Conservation (phyloP, 2,888 invertebrate species). For the Yponomeuta plumbellus region DNA sequence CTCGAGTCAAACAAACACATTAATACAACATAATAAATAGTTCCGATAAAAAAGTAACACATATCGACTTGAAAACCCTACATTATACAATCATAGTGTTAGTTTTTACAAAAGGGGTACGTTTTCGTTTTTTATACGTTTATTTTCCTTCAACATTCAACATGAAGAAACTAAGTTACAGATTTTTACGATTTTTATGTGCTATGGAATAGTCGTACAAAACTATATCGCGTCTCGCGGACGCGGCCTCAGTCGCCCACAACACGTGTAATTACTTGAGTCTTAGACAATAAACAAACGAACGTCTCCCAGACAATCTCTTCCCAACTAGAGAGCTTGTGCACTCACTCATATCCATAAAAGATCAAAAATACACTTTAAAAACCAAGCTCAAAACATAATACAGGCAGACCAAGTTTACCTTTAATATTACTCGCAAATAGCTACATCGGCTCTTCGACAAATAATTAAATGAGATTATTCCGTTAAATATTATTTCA, state of each 20-base stretch:
- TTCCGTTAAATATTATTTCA: neutral
- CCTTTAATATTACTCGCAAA: neutral
- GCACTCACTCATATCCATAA: neutral
- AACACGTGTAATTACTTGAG: neutral
- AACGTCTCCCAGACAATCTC: neutral
- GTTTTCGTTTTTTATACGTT: conserved; percentile 58
- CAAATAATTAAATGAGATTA: neutral
- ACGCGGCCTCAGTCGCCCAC: neutral
- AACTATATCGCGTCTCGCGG: neutral
- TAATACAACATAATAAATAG: conserved; percentile 59
- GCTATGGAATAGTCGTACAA: conserved; percentile 3
- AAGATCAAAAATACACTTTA: conserved; percentile 2
- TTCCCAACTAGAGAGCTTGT: neutral
- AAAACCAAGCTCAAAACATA: neutral
- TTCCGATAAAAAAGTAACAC: conserved; percentile 40
- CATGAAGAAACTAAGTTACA: conserved; percentile 32
- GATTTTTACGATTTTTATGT: conserved; percentile 59
- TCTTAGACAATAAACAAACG: neutral
- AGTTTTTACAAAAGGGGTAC: conserved; percentile 48
- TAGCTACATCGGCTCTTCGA: neutral
- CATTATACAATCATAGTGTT: conserved; percentile 35
- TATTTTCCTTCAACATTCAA: neutral
- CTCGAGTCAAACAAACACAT: conserved; percentile 33
- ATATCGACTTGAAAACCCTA: conserved; percentile 57
- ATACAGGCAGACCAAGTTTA: neutral